Evolutionary conservation across 1,140 invertebrate genomes (phyloP), one percentile per base, ranked within the genome.

Genomic region (Zaprionus capensis): DNA sequence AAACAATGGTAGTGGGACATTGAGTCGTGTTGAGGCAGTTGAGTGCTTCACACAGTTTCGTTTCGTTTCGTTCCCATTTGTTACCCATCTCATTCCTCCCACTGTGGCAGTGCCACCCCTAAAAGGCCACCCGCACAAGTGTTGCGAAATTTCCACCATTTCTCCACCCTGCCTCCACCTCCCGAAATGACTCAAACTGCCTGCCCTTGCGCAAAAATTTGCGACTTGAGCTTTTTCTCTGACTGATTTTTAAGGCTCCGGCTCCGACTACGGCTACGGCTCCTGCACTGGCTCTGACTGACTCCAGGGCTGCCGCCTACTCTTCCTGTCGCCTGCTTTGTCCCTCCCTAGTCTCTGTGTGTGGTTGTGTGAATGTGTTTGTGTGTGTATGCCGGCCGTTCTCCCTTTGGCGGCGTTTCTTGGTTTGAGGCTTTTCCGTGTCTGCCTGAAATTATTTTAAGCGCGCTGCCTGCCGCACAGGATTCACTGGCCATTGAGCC

Each of bases 171-270:
- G 71, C 53, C 12, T 36, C 53, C 61, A 76, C 71, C 78, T 78
- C 78, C 75, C 46, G 28, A 53, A 5, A 66, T 81, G 81, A 83
- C 81, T 83, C 79, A 82, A 79, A 64, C 66, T 71, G 81, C 84
- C 84, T 85, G 85, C 81, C 85, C 85, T 90, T 90, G 82, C 85
- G 85, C 85, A 90, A 90, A 90, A 90, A 77, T 80, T 90, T 82
- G 82, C 69, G 81, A 82, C 85, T 90, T 90, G 85, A 90, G 85
- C 85, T 90, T 90, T 90, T 80, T 65, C 62, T 69, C 67, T 64
- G 28, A 12, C 46, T 24, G 20, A 22, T 51, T 51, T 51, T 51
- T 51, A 11, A 51, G 46, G 46, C 46, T 12, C 11, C 17, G 46
- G 3, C 17, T 51, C 46, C 38, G 36, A 24, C 31, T 34, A 20